phyloP scores from a whole-genome alignment of 2,797 vertebrate genomes.

The Botia almorhae region DNA sequence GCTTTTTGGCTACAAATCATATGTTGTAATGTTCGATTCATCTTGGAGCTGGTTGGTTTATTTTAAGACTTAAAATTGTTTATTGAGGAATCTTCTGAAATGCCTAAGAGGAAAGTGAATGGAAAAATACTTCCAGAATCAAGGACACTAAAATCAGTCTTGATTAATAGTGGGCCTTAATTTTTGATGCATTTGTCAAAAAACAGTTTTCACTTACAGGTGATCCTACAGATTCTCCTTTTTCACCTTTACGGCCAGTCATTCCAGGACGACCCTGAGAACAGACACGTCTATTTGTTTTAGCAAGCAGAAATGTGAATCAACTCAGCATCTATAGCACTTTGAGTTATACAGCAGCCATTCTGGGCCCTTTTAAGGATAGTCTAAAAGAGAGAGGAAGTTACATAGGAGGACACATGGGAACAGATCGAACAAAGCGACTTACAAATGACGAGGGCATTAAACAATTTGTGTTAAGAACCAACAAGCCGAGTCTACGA shows the following conservation, averaged over 20 bases:
- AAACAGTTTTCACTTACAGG: constrained; percentile 75
- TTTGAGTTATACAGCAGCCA: neutral
- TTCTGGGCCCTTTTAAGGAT: too few relatives aligned
- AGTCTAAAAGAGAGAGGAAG: too few relatives aligned
- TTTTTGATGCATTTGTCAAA: neutral
- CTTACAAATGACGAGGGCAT: too few relatives aligned
- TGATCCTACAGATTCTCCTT: constrained; percentile 76
- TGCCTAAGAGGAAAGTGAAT: neutral
- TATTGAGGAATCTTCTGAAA: neutral
- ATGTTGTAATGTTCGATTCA: neutral
- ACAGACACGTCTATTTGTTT: constrained; percentile 24
- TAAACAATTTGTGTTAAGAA: too few relatives aligned
- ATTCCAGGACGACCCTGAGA: constrained; percentile 88
- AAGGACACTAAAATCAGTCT: neutral
- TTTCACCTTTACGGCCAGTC: constrained; percentile 84
- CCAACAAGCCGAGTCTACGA: too few relatives aligned
- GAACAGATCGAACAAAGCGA: too few relatives aligned
- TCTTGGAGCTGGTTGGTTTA: neutral
- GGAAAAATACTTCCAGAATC: neutral
- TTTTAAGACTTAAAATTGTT: neutral
- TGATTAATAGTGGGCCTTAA: too few relatives aligned
- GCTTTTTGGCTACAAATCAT: neutral
- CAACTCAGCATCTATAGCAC: neutral
- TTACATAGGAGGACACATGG: too few relatives aligned
- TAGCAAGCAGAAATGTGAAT: neutral